A percentile compares a stretch with the other conserved stretches of the same genome.
phyloP scores from a whole-genome alignment of 2,797 vertebrate genomes.

The Glyptemys insculpta region DNA sequence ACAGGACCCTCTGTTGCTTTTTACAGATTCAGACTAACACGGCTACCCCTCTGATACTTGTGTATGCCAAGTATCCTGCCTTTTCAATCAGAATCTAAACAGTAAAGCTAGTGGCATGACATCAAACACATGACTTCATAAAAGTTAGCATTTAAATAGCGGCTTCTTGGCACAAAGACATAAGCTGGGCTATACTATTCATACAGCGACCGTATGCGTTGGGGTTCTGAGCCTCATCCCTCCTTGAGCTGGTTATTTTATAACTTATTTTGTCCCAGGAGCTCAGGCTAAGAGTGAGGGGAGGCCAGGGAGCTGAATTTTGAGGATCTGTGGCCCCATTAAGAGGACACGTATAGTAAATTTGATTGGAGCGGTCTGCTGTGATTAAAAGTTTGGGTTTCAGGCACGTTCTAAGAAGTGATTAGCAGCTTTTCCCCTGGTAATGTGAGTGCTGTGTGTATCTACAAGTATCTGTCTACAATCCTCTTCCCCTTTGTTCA shows the following conservation, averaged over 20 bases:
- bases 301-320: neutral
- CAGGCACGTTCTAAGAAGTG: rapidly evolving
- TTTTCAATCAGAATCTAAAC: neutral
- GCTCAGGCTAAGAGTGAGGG: neutral
- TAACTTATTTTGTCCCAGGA: neutral
- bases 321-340: rapidly evolving
- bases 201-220: rapidly evolving
- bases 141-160: rapidly evolving
- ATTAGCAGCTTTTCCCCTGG: neutral
- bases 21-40: too few species aligned
- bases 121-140: rapidly evolving
- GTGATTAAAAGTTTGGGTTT: rapidly evolving
- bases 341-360: rapidly evolving
- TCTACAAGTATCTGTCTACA: rapidly evolving
- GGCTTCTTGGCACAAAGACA: rapidly evolving
- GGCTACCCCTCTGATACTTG: too few species aligned
- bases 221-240: rapidly evolving
- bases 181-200: neutral
- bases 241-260: neutral
- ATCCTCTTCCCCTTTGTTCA: rapidly evolving
- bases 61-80: rapidly evolving
- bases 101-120: neutral
- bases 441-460: neutral
- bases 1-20: too few species aligned
- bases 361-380: rapidly evolving